Conservation (phyloP, 2,113 vertebrate genomes). For the Leptobrachium ailaonicum region DNA sequence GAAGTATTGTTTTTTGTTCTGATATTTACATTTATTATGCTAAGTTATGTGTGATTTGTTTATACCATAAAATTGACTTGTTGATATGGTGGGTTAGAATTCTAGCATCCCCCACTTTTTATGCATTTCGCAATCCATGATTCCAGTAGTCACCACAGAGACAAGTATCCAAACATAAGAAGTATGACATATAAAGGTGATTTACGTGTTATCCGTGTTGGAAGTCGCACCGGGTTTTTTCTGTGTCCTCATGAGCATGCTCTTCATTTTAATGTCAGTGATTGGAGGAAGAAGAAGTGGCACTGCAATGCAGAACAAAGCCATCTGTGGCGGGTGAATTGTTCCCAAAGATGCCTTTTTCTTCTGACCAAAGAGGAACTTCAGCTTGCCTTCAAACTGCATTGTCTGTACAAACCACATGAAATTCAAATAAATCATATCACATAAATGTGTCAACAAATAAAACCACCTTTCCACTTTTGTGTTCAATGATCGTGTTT, state of each 20-base stretch:
- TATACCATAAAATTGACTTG: too few species aligned
- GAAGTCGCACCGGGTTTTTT: conserved; percentile 68
- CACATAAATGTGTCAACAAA: background rate
- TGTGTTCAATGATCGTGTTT: background rate
- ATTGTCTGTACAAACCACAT: conserved; percentile 75
- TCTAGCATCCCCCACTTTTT: too few species aligned
- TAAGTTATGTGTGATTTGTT: too few species aligned
- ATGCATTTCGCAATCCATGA: too few species aligned
- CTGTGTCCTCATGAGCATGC: conserved; percentile 75
- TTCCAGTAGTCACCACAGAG: background rate
- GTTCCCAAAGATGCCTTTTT: conserved; percentile 80
- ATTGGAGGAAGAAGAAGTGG: conserved; percentile 84
- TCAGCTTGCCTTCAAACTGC: conserved; percentile 94
- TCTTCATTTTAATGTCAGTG: conserved; percentile 84
- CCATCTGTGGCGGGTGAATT: conserved; percentile 77
- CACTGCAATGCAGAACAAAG: conserved; percentile 86
- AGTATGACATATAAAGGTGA: conserved; percentile 28
- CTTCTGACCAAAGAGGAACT: conserved; percentile 92
- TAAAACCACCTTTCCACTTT: background rate
- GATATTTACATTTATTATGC: too few species aligned
- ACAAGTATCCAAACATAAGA: background rate
- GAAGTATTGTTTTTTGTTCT: too few species aligned
- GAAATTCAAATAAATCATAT: background rate
- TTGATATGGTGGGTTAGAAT: too few species aligned
- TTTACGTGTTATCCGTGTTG: conserved; percentile 60